phyloP scores from a whole-genome alignment of 2,888 invertebrate genomes.

The Thecocarcelia acutangulata region DNA sequence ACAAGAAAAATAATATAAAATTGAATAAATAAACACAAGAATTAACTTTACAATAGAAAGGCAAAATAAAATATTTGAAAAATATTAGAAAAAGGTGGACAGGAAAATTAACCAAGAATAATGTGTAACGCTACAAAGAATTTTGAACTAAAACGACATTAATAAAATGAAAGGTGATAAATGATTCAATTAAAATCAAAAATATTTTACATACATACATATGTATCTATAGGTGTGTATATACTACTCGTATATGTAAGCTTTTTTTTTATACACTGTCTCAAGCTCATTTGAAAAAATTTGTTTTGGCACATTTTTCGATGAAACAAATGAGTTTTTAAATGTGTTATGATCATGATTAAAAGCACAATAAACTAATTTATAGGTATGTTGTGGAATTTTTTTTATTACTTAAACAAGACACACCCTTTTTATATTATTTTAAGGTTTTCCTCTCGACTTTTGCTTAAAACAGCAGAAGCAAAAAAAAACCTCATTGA shows the following conservation, averaged over 20 bases:
- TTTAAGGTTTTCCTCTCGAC: slow-evolving; percentile 45
- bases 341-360: too few relatives aligned
- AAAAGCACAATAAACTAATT: too few relatives aligned
- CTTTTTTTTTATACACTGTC: too few relatives aligned
- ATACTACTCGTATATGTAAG: too few relatives aligned
- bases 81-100: slow-evolving; percentile 51
- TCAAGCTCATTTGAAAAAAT: too few relatives aligned
- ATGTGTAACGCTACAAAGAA: not conserved
- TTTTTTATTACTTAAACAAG: slow-evolving; percentile 13
- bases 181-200: slow-evolving; percentile 10
- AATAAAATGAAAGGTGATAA: slow-evolving; percentile 32
- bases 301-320: too few relatives aligned
- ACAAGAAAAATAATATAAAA: not conserved
- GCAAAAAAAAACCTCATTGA: slow-evolving; percentile 29
- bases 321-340: too few relatives aligned
- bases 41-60: slow-evolving; percentile 31
- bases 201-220: not conserved
- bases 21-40: slow-evolving; percentile 32
- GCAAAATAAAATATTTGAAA: slow-evolving; percentile 8
- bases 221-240: too few relatives aligned
- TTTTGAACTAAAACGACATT: not conserved
- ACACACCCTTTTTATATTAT: slow-evolving; percentile 43
- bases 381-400: too few relatives aligned
- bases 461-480: slow-evolving; percentile 28
- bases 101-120: slow-evolving; percentile 14